Conservation (phyloP, 2,797 vertebrate species). For the Discoglossus pictus region DNA sequence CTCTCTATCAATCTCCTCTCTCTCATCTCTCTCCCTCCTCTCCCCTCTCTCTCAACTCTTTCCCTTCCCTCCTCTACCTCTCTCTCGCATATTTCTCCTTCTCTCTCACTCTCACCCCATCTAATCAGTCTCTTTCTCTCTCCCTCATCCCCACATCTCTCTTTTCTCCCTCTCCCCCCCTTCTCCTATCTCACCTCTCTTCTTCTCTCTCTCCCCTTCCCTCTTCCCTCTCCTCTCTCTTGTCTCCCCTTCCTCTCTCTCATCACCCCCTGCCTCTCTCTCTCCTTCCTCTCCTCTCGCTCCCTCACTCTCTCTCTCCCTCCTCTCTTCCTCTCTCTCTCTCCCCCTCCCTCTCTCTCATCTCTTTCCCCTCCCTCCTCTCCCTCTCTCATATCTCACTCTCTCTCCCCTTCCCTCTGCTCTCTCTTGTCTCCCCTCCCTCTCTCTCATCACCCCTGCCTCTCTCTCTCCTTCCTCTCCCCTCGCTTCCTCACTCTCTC, state of each 20-base stretch:
- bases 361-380: background rate
- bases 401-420: background rate
- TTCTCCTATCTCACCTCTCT: background rate
- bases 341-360: background rate
- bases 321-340: background rate
- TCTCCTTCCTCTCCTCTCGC: background rate
- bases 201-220: background rate
- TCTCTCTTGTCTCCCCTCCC: too few relatives aligned
- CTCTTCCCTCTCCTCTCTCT: too few relatives aligned
- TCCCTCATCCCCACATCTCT: background rate
- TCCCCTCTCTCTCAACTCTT: background rate
- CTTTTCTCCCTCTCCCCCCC: background rate
- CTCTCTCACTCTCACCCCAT: background rate
- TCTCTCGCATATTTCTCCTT: background rate
- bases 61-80: background rate
- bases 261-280: background rate
- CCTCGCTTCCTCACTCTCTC: background rate
- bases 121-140: background rate
- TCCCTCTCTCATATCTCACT: too few relatives aligned
- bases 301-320: background rate
- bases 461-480: background rate
- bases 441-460: background rate
- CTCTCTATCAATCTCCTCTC: background rate
- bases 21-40: background rate
- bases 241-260: background rate